Conservation (phyloP, 2,113 vertebrate genomes). For the Nibea albiflora region DNA sequence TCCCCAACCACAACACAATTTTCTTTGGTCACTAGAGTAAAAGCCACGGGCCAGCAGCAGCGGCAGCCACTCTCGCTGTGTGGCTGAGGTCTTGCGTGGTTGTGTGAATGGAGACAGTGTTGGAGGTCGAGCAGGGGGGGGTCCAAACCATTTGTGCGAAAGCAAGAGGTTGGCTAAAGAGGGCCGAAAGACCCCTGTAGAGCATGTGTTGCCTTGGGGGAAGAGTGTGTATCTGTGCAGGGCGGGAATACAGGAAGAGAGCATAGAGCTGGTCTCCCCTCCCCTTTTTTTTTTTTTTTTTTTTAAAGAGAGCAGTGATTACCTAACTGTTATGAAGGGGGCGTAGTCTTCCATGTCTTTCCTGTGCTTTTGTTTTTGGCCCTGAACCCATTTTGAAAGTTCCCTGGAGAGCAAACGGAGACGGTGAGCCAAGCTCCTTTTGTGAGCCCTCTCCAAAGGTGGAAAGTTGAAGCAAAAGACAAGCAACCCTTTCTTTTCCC, state of each 20-base stretch:
- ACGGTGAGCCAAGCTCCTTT: constrained; percentile 71
- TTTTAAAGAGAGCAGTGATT: constrained; percentile 63
- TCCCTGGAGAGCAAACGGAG: constrained; percentile 65
- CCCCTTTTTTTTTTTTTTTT: constrained; percentile 48
- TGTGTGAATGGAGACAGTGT: constrained; percentile 38
- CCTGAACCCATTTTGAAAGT: constrained; percentile 69
- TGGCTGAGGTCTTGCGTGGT: constrained; percentile 19
- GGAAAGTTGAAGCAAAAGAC: constrained; percentile 83
- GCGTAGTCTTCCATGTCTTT: constrained; percentile 73
- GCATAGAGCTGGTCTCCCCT: constrained; percentile 55
- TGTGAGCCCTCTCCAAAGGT: constrained; percentile 75
- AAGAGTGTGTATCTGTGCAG: constrained; percentile 37
- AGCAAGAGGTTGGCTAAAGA: constrained; percentile 12
- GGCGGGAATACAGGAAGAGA: constrained; percentile 55
- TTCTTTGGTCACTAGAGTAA: constrained; percentile 34
- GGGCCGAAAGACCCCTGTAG: constrained; percentile 14
- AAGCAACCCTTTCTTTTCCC: constrained; percentile 76
- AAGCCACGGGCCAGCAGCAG: constrained; percentile 7
- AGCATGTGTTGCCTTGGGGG: constrained; percentile 25
- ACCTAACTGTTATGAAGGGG: constrained; percentile 76
- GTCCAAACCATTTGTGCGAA: constrained; percentile 36
- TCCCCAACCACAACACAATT: constrained; percentile 41
- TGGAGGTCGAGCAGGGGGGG: constrained; percentile 14
- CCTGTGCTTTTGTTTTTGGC: constrained; percentile 77
- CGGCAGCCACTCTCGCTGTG: constrained; percentile 23